A percentile compares a stretch with the other conserved stretches of the same genome.
These are phyloP conservation scores for Ormyrus nitidulus DNA, from an alignment of 2,888 invertebrate genomes.

Conservation along the genomic window DNA sequence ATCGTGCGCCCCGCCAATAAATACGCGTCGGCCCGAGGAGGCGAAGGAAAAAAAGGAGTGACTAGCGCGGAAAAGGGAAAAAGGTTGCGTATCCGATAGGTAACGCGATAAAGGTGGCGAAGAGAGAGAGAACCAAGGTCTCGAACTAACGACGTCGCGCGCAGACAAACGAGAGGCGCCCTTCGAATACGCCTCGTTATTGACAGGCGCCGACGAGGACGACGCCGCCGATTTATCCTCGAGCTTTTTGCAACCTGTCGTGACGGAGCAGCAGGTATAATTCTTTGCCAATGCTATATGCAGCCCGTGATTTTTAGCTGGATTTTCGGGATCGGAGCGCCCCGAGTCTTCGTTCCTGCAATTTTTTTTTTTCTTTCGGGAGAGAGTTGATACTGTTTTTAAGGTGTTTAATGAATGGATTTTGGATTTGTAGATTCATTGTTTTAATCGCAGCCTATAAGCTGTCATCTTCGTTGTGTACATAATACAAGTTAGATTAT, in stretches of 20 bases:
- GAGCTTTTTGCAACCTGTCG: not conserved
- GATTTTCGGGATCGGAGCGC: too few species aligned
- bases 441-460: too few species aligned
- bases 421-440: too few species aligned
- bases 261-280: too few species aligned
- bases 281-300: too few species aligned
- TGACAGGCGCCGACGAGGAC: not conserved
- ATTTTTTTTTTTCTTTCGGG: too few species aligned
- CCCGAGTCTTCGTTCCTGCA: too few species aligned
- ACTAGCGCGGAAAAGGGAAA: not conserved
- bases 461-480: too few species aligned
- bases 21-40: not conserved
- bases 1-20: not conserved
- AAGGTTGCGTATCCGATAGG: not conserved
- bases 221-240: not conserved
- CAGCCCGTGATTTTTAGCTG: too few species aligned
- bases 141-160: not conserved
- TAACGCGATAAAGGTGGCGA: constrained; percentile 1
- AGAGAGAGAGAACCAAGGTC: not conserved
- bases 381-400: too few species aligned
- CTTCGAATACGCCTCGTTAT: not conserved
- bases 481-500: too few species aligned
- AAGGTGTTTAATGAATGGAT: too few species aligned
- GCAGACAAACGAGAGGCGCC: not conserved
- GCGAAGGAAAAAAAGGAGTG: not conserved